Conservation (phyloP, 2,113 vertebrate genomes). For the Jaculus jaculus region DNA sequence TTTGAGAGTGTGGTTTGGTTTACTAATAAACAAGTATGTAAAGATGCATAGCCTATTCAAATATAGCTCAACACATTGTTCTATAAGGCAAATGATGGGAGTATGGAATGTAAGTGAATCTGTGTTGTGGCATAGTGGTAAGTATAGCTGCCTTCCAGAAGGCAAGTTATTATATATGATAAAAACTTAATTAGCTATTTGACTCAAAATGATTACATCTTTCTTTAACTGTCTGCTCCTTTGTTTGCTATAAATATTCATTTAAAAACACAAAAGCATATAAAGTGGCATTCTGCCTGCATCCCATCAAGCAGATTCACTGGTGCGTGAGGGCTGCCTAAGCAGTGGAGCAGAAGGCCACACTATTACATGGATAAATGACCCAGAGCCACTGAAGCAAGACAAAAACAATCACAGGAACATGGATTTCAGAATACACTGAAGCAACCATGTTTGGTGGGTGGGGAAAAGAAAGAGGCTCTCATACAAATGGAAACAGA, state of each 20-base stretch:
- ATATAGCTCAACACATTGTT: background rate
- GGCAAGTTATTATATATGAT: slow-evolving; percentile 63
- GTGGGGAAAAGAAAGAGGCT: background rate
- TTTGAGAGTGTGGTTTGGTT: slow-evolving; percentile 19
- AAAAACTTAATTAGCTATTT: slow-evolving; percentile 74
- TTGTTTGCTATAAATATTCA: slow-evolving; percentile 83
- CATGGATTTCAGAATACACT: slow-evolving; percentile 80
- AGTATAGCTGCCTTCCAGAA: background rate
- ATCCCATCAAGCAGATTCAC: slow-evolving; percentile 83
- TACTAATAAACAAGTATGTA: background rate
- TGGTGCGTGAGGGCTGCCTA: slow-evolving; percentile 83
- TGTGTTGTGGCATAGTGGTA: too few relatives aligned
- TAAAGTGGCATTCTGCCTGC: slow-evolving; percentile 83
- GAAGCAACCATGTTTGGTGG: slow-evolving; percentile 64
- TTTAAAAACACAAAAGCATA: slow-evolving; percentile 83
- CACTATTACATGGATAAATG: slow-evolving; percentile 89
- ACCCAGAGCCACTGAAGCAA: slow-evolving; percentile 84
- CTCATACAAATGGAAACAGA: slow-evolving; percentile 44
- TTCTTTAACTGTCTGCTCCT: slow-evolving; percentile 74
- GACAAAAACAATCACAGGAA: slow-evolving; percentile 85
- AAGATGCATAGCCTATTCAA: slow-evolving; percentile 25
- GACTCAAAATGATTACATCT: slow-evolving; percentile 73
- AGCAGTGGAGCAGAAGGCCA: slow-evolving; percentile 84
- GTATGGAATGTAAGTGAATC: background rate
- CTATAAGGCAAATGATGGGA: slow-evolving; percentile 56